Evolutionary conservation across 2,797 vertebrate genomes (phyloP), one percentile per base, ranked within the genome.

Genomic region (Enteromius thamalakanensis): DNA sequence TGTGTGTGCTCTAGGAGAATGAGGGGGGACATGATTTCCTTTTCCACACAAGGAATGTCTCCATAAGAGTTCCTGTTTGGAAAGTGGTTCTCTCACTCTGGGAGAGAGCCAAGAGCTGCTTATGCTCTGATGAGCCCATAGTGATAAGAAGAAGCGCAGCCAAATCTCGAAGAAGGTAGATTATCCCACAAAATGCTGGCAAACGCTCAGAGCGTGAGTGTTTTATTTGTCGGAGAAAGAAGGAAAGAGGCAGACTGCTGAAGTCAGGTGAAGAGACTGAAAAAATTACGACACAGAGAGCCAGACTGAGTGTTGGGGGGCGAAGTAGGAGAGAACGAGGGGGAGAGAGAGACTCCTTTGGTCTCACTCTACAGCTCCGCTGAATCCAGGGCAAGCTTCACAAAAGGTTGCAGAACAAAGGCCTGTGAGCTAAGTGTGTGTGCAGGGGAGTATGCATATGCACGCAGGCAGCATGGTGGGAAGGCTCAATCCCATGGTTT

Each of bases 21-120:
- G 58, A 84, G 81, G 76, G 72, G 93, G 91, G 92, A 92, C 91
- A 91, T 75, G 42, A 90, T 92, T 94, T 94, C 91, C 93, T 87
- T 81, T 87, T 93, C 91, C 88, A 88, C 89, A 83, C 34, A 87
- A 91, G 92, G 92, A 94, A 95, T 93, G 93, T 93, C 90, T 94
- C 92, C 90, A 90, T 92, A 91, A 91, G 62, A 92, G 92, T 94
- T 95, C 93, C 94, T 93, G 94, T 94, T 94, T 94, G 92, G 89
- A 92, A 89, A 92, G 89, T 88, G 87, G 86, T 90, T 92, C 89
- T 88, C 88, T 90, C 89, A 87, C 88, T 86, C 89, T 94, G 93
- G 91, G 91, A 92, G 92, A 91, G 91, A 93, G 92, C 93, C 91
- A 89, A 91, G 91, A 83, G 87, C 91, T 89, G 91, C 91, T 92